These are phyloP conservation scores for Malachius bipustulatus DNA, from an alignment of 2,888 invertebrate genomes.

Conservation along the genomic window DNA sequence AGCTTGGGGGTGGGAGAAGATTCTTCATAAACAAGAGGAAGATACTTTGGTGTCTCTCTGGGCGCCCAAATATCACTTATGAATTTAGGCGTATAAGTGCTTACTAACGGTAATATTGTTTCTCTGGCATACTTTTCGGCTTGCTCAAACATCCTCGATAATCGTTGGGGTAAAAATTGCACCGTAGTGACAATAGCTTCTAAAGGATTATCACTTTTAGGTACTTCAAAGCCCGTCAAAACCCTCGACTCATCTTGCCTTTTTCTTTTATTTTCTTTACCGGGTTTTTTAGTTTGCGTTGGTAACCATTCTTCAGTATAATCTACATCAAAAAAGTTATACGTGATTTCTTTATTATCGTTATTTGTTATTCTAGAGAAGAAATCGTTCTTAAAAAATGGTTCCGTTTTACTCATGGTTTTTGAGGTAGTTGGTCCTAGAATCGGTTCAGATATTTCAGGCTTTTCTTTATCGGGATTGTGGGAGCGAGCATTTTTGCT, in stretches of 20 bases:
- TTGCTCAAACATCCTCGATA: conserved; percentile 67
- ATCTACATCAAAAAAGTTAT: conserved; percentile 30
- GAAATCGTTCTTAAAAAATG: conserved; percentile 34
- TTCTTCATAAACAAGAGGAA: conserved; percentile 32
- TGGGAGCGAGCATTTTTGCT: conserved; percentile 43
- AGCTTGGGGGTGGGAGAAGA: too few relatives aligned
- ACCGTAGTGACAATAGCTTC: conserved; percentile 46
- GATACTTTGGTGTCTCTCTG: conserved; percentile 27
- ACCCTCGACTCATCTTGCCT: conserved; percentile 29
- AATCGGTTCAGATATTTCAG: conserved; percentile 56
- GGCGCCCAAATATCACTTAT: conserved; percentile 35
- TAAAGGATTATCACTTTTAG: conserved; percentile 25
- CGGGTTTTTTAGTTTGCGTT: conserved; percentile 20
- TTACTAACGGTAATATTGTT: conserved; percentile 63
- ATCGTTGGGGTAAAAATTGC: conserved; percentile 64
- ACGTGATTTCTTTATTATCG: conserved; percentile 27
- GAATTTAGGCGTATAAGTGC: conserved; percentile 65
- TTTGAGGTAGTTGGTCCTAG: conserved; percentile 35
- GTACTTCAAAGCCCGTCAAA: conserved; percentile 10
- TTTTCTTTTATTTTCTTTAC: conserved; percentile 31
- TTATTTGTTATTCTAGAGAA: conserved; percentile 28
- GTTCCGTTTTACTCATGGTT: conserved; percentile 13
- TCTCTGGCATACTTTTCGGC: conserved; percentile 73
- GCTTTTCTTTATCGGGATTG: conserved; percentile 32
- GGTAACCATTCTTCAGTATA: conserved; percentile 30